Conservation (phyloP, 2,888 invertebrate genomes). For the Drosophila nr. perissopoda region DNA sequence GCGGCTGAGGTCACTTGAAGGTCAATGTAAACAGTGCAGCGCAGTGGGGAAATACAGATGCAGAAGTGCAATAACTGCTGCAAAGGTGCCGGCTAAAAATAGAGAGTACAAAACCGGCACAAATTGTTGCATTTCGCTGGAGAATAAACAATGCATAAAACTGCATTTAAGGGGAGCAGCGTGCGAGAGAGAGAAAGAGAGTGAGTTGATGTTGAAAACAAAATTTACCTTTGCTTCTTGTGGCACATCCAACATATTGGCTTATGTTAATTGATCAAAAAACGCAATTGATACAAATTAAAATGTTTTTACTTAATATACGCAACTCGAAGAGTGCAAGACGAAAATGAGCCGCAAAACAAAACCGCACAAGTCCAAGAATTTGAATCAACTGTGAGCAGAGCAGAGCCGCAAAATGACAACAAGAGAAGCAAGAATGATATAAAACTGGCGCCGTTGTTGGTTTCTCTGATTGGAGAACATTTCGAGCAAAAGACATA, state of each 20-base stretch:
- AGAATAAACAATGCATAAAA: constrained; percentile 42
- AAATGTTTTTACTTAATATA: constrained; percentile 7
- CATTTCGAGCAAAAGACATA: constrained; percentile 20
- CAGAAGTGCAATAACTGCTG: constrained; percentile 50
- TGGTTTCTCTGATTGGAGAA: constrained; percentile 55
- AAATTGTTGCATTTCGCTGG: constrained; percentile 54
- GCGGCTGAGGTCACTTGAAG: constrained; percentile 74
- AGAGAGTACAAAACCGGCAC: constrained; percentile 48
- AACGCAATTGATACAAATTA: constrained; percentile 13
- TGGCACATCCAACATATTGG: constrained; percentile 82
- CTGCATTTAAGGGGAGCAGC: constrained; percentile 21
- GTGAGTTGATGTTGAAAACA: not conserved
- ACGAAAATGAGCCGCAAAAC: constrained; percentile 1
- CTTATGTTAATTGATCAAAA: constrained; percentile 17
- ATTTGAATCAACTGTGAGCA: constrained; percentile 37
- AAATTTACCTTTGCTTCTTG: constrained; percentile 81
- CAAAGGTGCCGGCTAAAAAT: constrained; percentile 22
- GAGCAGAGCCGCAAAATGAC: constrained; percentile 31
- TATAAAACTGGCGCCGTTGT: constrained; percentile 43
- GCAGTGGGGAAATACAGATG: constrained; percentile 48
- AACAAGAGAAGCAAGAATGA: constrained; percentile 53
- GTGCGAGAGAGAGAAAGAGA: constrained; percentile 2
- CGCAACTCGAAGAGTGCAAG: constrained; percentile 4
- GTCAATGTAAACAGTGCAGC: constrained; percentile 62
- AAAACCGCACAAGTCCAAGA: constrained; percentile 38